Conservation (phyloP, 2,113 vertebrate species). For the Eupsittula cactorum region DNA sequence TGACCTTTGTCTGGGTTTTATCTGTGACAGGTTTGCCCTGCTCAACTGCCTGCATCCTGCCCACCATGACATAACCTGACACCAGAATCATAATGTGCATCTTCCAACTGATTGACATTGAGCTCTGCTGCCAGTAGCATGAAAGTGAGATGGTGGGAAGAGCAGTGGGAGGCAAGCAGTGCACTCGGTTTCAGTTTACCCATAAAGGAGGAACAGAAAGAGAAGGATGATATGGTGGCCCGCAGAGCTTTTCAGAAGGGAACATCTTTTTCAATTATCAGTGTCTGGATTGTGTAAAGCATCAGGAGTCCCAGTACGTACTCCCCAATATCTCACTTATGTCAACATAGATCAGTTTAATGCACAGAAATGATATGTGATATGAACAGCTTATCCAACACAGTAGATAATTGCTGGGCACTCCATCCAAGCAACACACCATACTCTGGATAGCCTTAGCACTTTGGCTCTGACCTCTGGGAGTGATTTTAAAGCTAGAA, state of each 20-base stretch:
- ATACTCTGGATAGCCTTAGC: not conserved
- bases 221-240: not conserved
- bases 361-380: not conserved
- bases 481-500: not conserved
- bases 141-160: not conserved
- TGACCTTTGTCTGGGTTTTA: not conserved
- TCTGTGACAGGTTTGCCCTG: not conserved
- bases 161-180: not conserved
- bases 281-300: not conserved
- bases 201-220: not conserved
- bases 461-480: not conserved
- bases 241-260: not conserved
- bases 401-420: not conserved
- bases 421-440: not conserved
- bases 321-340: not conserved
- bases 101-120: not conserved
- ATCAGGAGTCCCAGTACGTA: not conserved
- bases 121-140: not conserved
- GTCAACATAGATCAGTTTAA: not conserved
- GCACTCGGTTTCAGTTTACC: not conserved
- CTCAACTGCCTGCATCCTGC: not conserved
- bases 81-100: not conserved
- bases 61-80: not conserved
- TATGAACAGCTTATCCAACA: not conserved
- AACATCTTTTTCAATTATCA: slow-evolving; percentile 36